A percentile compares a stretch with the other conserved stretches of the same genome.
Conservation (phyloP, 37 sponge, comb jelly and placozoan species). For the Chondrosia reniformis region DNA sequence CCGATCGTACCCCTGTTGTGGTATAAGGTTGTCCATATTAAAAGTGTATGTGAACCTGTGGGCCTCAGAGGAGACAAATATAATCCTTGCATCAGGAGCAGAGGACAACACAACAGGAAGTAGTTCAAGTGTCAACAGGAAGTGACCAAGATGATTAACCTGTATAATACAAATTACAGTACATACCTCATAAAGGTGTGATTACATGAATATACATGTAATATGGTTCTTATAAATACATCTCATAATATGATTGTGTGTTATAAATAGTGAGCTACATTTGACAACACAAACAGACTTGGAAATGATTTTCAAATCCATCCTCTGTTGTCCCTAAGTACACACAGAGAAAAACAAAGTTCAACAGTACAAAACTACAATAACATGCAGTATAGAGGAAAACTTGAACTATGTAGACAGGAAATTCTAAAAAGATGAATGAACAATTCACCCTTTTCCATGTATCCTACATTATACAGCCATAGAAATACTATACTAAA, state of each 20-base stretch:
- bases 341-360: not conserved
- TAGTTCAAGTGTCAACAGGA: slow-evolving; percentile 72
- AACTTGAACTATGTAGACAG: too few species aligned
- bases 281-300: not conserved
- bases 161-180: slow-evolving; percentile 2
- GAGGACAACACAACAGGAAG: slow-evolving; percentile 53
- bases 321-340: slow-evolving; percentile 14
- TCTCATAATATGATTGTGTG: too few species aligned
- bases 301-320: slow-evolving; percentile 26
- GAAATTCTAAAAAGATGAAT: not conserved
- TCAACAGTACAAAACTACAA: not conserved
- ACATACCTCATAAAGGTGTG: too few species aligned
- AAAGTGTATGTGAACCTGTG: slow-evolving; percentile 9
- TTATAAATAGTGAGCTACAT: too few species aligned
- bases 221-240: not conserved
- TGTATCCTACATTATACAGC: too few species aligned
- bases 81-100: slow-evolving; percentile 59
- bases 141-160: slow-evolving; percentile 75
- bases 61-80: slow-evolving; percentile 59
- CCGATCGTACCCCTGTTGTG: slow-evolving; percentile 30
- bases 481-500: not conserved
- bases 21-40: slow-evolving; percentile 42
- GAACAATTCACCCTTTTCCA: too few species aligned
- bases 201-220: too few species aligned
- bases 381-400: too few species aligned